These are phyloP conservation scores for Meteorus cinctellus DNA, from an alignment of 2,888 invertebrate genomes.

Conservation along the genomic window DNA sequence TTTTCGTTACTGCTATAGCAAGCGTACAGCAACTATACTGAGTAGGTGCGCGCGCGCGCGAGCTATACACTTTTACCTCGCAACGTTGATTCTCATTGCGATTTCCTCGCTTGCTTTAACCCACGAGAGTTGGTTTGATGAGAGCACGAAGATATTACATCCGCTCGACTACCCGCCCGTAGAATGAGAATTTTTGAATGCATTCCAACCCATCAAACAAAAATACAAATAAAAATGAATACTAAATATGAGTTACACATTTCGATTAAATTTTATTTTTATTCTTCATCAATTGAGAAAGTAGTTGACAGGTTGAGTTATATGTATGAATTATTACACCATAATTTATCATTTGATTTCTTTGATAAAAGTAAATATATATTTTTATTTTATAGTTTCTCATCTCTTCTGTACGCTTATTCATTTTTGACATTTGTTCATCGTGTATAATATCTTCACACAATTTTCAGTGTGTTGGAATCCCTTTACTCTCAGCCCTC, in stretches of 20 bases:
- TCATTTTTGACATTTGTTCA: not conserved
- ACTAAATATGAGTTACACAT: not conserved
- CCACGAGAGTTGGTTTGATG: constrained; percentile 16
- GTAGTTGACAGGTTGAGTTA: not conserved
- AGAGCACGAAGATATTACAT: constrained; percentile 16
- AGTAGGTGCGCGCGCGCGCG: not conserved
- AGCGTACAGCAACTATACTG: not conserved
- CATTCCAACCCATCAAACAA: not conserved
- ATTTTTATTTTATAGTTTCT: not conserved
- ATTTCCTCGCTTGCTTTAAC: constrained; percentile 22
- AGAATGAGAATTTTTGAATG: constrained; percentile 12
- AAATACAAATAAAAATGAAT: not conserved
- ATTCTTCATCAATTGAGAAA: not conserved
- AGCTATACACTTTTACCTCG: constrained; percentile 16
- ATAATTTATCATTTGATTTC: not conserved
- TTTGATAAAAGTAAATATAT: not conserved
- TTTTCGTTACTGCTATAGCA: not conserved
- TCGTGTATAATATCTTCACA: not conserved
- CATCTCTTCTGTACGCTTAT: not conserved
- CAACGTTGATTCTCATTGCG: constrained; percentile 31
- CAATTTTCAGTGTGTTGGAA: not conserved
- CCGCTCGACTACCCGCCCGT: not conserved
- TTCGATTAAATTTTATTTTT: not conserved
- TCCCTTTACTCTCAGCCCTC: not conserved
- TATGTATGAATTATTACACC: not conserved